phyloP scores from a whole-genome alignment of 2,113 vertebrate species.

The Amblyornis subalaris region DNA sequence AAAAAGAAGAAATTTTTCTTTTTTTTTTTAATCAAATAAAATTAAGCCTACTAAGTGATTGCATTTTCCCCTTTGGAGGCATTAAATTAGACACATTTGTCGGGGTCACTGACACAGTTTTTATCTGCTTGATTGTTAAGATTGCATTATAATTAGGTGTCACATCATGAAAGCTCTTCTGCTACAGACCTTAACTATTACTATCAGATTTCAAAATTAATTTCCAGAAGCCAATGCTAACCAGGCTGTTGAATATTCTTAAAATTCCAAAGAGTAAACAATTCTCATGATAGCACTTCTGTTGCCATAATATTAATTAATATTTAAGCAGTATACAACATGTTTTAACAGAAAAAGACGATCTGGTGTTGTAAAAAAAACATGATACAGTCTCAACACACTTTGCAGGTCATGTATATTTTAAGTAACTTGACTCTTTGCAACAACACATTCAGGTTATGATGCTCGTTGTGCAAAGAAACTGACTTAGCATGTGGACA shows the following conservation, averaged over 20 bases:
- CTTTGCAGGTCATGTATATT: not conserved
- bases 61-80: not conserved
- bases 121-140: slow-evolving; percentile 39
- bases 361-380: not conserved
- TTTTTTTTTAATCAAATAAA: not conserved
- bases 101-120: slow-evolving; percentile 38
- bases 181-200: slow-evolving; percentile 16
- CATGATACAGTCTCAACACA: not conserved
- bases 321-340: not conserved
- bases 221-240: slow-evolving; percentile 46
- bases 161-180: slow-evolving; percentile 43
- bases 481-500: not conserved
- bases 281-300: slow-evolving; percentile 21
- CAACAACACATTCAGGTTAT: not conserved
- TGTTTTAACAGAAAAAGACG: not conserved
- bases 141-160: slow-evolving; percentile 49
- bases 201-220: slow-evolving; percentile 53
- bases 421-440: not conserved
- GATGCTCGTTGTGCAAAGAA: not conserved
- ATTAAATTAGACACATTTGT: slow-evolving; percentile 30
- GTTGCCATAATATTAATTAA: slow-evolving; percentile 10
- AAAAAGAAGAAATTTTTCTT: not conserved
- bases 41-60: not conserved
- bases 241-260: slow-evolving; percentile 4
- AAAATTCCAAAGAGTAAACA: slow-evolving; percentile 44